These are phyloP conservation scores for Orchestia grillus DNA, from an alignment of 1,140 invertebrate genomes.

Conservation along the genomic window DNA sequence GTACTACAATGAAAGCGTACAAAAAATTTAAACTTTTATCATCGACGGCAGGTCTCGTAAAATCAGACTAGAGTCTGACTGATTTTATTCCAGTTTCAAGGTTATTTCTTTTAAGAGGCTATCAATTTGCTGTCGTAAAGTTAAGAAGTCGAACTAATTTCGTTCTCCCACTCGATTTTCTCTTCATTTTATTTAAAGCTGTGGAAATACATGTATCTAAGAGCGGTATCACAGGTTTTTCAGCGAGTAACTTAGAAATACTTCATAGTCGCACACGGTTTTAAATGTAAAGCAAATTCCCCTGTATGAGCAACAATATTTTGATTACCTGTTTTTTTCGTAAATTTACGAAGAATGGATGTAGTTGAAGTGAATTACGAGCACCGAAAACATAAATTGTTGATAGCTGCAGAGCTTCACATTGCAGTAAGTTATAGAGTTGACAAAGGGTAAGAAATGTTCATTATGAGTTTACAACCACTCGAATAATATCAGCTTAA, in stretches of 20 bases:
- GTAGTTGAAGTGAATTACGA: too few relatives aligned
- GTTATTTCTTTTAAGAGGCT: slow-evolving; percentile 1
- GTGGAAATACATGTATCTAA: not conserved
- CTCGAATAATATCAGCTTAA: too few relatives aligned
- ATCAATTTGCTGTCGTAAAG: slow-evolving; percentile 8
- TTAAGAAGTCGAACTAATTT: not conserved
- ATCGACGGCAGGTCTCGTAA: not conserved
- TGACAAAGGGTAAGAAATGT: too few relatives aligned
- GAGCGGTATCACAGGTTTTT: not conserved
- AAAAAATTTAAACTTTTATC: not conserved
- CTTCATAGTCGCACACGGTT: not conserved
- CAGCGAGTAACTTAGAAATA: not conserved
- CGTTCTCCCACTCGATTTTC: not conserved
- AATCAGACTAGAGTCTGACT: not conserved
- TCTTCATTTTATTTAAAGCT: not conserved
- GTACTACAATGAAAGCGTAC: not conserved
- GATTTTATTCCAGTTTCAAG: slow-evolving; percentile 9
- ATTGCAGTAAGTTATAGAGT: too few relatives aligned
- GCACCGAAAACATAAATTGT: too few relatives aligned
- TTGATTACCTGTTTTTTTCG: too few relatives aligned
- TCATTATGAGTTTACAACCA: too few relatives aligned
- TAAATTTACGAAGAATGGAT: too few relatives aligned
- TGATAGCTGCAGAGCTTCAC: too few relatives aligned
- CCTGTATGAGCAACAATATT: not conserved
- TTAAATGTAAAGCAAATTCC: not conserved